Conservation (phyloP, 1,140 invertebrate genomes). For the Zaprionus ghesquierei region DNA sequence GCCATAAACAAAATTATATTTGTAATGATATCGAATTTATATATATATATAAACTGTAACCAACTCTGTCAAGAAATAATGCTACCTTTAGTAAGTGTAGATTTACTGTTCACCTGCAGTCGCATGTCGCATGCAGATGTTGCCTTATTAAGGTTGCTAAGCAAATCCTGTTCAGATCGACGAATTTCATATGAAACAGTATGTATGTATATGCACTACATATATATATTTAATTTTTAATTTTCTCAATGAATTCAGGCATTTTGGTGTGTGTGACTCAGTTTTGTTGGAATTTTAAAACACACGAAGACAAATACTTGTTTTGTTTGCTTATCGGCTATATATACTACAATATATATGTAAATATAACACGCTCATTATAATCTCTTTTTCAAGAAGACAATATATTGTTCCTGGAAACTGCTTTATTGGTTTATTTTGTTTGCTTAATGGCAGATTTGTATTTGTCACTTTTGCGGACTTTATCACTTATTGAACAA, state of each 20-base stretch:
- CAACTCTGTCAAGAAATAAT: neutral
- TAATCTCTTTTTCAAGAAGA: neutral
- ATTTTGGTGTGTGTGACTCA: constrained; percentile 22
- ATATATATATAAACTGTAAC: neutral
- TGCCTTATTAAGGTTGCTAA: neutral
- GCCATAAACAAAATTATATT: no score
- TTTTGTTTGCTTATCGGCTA: constrained; percentile 5
- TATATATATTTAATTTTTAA: constrained; percentile 15
- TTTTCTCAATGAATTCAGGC: constrained; percentile 39
- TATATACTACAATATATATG: no score
- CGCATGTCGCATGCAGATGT: neutral
- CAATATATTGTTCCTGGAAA: constrained; percentile 4
- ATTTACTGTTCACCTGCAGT: neutral
- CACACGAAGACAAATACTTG: neutral
- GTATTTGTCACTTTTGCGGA: neutral
- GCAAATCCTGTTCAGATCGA: neutral
- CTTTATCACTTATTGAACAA: neutral
- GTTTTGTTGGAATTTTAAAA: constrained; percentile 33
- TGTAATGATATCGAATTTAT: no score
- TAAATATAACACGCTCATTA: neutral
- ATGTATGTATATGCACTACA: neutral
- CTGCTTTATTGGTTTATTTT: neutral
- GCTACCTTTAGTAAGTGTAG: neutral
- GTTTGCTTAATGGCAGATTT: neutral
- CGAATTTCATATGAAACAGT: constrained; percentile 10